These are phyloP conservation scores for Caenorhabditis remanei DNA, from an alignment of 1,140 invertebrate genomes.

Conservation along the genomic window DNA sequence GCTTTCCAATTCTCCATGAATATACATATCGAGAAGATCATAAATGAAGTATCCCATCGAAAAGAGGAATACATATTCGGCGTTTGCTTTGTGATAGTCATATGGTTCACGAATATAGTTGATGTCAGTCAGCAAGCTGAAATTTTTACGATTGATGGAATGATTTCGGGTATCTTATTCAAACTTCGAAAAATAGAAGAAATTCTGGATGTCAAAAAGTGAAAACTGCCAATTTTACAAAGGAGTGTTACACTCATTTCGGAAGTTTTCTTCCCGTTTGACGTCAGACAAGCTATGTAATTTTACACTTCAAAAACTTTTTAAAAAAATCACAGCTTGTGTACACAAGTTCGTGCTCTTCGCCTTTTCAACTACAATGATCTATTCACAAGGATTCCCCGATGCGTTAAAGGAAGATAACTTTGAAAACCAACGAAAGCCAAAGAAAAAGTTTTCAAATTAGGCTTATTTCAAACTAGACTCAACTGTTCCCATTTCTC, in stretches of 20 bases:
- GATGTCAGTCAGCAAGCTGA: conserved; percentile 48
- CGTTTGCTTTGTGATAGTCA: conserved; percentile 55
- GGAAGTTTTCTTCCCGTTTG: background rate
- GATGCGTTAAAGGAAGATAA: too few species aligned
- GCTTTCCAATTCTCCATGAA: conserved; percentile 56
- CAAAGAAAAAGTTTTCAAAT: too few species aligned
- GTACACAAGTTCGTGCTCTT: background rate
- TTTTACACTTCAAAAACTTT: conserved; percentile 11
- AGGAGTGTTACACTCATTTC: background rate
- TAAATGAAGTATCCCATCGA: conserved; percentile 62
- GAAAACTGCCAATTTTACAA: background rate
- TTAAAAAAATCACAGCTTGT: too few species aligned
- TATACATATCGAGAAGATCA: conserved; percentile 61
- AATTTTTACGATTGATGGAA: background rate
- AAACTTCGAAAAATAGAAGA: too few species aligned
- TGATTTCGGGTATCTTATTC: background rate
- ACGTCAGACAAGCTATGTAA: conserved; percentile 1
- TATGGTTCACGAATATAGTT: conserved; percentile 61
- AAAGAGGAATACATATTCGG: conserved; percentile 63
- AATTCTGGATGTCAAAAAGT: background rate
- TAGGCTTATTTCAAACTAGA: too few species aligned
- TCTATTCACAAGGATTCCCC: too few species aligned
- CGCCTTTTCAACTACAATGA: background rate
- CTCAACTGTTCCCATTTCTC: too few species aligned
- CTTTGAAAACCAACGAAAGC: too few species aligned